A percentile compares a stretch with the other conserved stretches of the same genome.
These are phyloP conservation scores for Seira ritae DNA, from an alignment of 2,888 invertebrate genomes.

Conservation along the genomic window DNA sequence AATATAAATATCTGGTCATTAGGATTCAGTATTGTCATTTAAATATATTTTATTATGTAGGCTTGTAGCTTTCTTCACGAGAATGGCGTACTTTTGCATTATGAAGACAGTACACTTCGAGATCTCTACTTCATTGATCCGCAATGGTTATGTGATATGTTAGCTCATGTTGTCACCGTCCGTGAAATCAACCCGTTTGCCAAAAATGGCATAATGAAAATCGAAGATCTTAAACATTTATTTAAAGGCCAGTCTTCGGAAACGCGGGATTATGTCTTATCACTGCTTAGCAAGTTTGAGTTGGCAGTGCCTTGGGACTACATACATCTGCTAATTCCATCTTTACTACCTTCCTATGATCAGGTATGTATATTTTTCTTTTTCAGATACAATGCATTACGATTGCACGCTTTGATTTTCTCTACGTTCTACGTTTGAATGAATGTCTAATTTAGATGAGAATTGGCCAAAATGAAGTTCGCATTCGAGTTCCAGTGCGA, in stretches of 20 bases:
- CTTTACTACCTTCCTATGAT: conserved; percentile 88
- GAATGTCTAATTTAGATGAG: conserved; percentile 65
- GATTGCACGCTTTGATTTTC: too few species aligned
- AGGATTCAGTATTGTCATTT: not conserved
- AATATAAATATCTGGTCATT: not conserved
- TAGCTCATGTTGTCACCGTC: conserved; percentile 97
- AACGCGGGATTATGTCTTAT: conserved; percentile 89
- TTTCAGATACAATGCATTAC: not conserved
- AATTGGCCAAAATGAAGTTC: conserved; percentile 72
- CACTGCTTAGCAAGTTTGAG: conserved; percentile 96
- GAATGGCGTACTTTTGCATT: conserved; percentile 95
- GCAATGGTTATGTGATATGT: conserved; percentile 98
- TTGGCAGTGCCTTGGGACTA: conserved; percentile 98
- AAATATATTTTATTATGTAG: conserved; percentile 81
- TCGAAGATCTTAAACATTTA: conserved; percentile 93
- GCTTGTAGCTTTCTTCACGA: conserved; percentile 98
- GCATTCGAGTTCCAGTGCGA: conserved; percentile 79
- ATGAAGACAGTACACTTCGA: conserved; percentile 94
- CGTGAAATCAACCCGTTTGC: conserved; percentile 91
- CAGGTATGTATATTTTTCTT: conserved; percentile 76
- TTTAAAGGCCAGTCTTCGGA: conserved; percentile 86
- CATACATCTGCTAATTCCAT: conserved; percentile 92
- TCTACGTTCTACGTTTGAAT: not conserved
- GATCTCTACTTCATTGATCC: conserved; percentile 98
- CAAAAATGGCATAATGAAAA: conserved; percentile 92